These are phyloP conservation scores for Echinarachnius parma DNA, from an alignment of 53 echinoderm and acorn worm species.

Conservation along the genomic window DNA sequence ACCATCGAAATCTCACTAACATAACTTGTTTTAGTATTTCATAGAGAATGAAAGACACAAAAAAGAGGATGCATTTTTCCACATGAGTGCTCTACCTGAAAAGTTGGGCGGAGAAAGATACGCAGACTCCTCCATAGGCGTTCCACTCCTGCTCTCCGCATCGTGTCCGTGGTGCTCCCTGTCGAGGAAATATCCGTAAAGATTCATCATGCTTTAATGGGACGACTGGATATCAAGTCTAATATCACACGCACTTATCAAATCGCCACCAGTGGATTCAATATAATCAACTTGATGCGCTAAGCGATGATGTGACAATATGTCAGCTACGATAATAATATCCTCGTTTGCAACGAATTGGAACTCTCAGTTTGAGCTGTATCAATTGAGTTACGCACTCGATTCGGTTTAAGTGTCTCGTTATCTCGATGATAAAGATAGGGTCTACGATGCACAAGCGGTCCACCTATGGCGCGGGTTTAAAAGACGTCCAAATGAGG, in stretches of 20 bases:
- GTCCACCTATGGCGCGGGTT: no score
- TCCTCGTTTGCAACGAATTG: no score
- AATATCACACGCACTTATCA: slow-evolving; percentile 28
- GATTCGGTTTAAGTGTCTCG: slow-evolving; percentile 29
- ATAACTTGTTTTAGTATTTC: neutral
- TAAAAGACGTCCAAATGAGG: no score
- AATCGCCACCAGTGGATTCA: no score
- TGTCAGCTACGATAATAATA: no score
- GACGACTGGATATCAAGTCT: slow-evolving; percentile 31
- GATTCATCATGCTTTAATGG: slow-evolving; percentile 40
- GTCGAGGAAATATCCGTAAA: slow-evolving; percentile 42
- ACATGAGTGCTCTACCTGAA: neutral
- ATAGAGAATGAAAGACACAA: neutral
- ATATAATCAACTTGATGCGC: no score
- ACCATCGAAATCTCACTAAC: no score
- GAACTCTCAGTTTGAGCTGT: slow-evolving; percentile 14
- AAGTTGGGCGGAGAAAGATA: slow-evolving; percentile 17
- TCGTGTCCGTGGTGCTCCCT: slow-evolving; percentile 36
- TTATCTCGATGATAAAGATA: no score
- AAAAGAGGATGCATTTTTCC: neutral
- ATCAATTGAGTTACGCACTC: slow-evolving; percentile 4
- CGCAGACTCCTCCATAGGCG: slow-evolving; percentile 46
- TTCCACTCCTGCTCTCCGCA: slow-evolving; percentile 17
- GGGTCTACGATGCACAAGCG: no score
- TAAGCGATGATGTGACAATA: no score